Evolutionary conservation across 2,113 vertebrate species (phyloP).

Genomic region (Tympanuchus pallidicinctus): DNA sequence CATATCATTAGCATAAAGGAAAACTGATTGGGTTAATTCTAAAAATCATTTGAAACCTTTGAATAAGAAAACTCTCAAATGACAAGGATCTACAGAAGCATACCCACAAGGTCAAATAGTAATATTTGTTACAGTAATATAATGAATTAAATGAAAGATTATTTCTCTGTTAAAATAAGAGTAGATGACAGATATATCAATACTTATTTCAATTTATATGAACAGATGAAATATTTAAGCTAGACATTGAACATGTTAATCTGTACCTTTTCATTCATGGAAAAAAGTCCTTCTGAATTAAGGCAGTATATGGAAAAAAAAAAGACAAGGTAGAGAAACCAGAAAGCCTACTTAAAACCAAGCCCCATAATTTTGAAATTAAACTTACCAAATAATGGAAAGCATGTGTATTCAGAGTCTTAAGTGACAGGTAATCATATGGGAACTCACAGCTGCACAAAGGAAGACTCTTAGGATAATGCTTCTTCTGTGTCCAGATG

Average conservation of each 20-base stretch:
- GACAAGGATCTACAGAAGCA: constrained; percentile 1
- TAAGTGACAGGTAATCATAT: not conserved
- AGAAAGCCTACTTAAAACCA: not conserved
- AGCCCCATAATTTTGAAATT: not conserved
- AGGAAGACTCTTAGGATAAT: not conserved
- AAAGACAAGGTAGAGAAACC: not conserved
- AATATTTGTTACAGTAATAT: constrained; percentile 13
- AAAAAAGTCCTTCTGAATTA: not conserved
- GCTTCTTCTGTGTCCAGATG: not conserved
- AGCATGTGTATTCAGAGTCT: not conserved
- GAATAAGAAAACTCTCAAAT: not conserved
- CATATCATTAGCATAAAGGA: constrained; percentile 19
- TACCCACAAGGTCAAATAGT: constrained; percentile 25
- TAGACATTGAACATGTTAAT: not conserved
- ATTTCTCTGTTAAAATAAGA: constrained; percentile 27
- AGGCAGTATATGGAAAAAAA: not conserved
- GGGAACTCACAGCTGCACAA: not conserved
- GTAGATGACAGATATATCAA: constrained; percentile 13
- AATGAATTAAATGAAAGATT: constrained; percentile 32
- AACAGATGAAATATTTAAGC: constrained; percentile 20
- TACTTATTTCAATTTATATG: not conserved
- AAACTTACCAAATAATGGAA: not conserved
- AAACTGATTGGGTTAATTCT: constrained; percentile 20
- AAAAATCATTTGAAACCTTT: not conserved
- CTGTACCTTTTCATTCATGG: not conserved